Evolutionary conservation across 2,888 invertebrate species (phyloP).

Genomic region (Notocelia uddmanniana): DNA sequence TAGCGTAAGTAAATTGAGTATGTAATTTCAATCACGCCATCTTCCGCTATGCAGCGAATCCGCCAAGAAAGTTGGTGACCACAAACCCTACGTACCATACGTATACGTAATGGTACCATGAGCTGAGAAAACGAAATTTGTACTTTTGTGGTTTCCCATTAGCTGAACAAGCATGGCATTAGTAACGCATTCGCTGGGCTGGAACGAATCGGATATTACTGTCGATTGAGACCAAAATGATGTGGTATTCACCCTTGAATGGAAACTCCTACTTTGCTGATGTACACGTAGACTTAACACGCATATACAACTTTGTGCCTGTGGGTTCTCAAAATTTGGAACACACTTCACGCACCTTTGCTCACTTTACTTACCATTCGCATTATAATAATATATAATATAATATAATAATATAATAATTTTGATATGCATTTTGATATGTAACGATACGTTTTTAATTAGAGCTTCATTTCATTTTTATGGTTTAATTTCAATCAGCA

Average conservation of each 20-base stretch:
- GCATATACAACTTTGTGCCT: too few relatives aligned
- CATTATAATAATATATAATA: too few relatives aligned
- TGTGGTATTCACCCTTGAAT: not conserved
- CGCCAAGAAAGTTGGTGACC: constrained; percentile 51
- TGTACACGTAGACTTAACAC: not conserved
- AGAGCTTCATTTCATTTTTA: too few relatives aligned
- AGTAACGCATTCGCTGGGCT: constrained; percentile 9
- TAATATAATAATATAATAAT: too few relatives aligned
- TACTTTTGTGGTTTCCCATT: constrained; percentile 47
- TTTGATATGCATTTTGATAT: too few relatives aligned
- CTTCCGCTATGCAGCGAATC: constrained; percentile 55
- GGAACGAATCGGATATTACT: constrained; percentile 8
- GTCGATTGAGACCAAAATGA: constrained; percentile 2
- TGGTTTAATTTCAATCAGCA: too few relatives aligned
- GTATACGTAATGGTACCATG: constrained; percentile 43
- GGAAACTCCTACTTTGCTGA: not conserved
- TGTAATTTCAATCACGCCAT: constrained; percentile 54
- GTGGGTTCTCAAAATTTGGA: too few relatives aligned
- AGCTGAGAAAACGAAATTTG: constrained; percentile 46
- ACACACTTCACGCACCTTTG: too few relatives aligned
- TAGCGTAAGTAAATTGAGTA: constrained; percentile 40
- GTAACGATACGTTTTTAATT: too few relatives aligned
- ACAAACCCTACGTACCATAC: constrained; percentile 49
- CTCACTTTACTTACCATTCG: too few relatives aligned
- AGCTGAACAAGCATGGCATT: constrained; percentile 24